Evolutionary conservation across 2,888 invertebrate species (phyloP).

Genomic region (Dasysyrphus albostriatus): DNA sequence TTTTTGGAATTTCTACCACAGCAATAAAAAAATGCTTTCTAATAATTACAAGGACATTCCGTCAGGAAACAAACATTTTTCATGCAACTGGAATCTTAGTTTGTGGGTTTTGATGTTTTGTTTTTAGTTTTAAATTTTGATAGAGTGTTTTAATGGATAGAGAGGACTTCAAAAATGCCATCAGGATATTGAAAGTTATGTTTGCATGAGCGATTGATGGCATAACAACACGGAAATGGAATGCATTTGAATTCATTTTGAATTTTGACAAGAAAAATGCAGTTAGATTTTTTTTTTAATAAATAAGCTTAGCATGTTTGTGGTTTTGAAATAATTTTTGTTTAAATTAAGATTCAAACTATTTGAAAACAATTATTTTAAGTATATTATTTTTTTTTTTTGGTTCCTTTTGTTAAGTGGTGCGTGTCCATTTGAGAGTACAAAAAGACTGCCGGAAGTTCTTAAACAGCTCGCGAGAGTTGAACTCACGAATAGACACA

Average conservation of each 20-base stretch:
- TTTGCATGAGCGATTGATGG: background rate
- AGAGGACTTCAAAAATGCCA: no score
- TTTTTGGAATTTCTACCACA: slow-evolving; percentile 25
- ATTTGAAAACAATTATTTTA: background rate
- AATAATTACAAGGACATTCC: slow-evolving; percentile 51
- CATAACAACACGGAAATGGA: slow-evolving; percentile 1
- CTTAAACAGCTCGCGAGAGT: no score
- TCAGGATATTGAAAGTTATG: background rate
- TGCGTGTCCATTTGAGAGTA: no score
- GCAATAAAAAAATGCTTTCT: slow-evolving; percentile 28
- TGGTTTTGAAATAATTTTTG: background rate
- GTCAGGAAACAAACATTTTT: slow-evolving; percentile 1
- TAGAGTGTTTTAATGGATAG: slow-evolving; percentile 5
- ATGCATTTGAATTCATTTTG: slow-evolving; percentile 24
- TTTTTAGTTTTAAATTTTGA: background rate
- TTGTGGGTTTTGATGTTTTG: background rate
- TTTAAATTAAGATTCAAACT: background rate
- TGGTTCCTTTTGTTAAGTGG: no score
- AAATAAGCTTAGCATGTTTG: background rate
- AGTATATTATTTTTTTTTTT: no score
- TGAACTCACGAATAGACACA: no score
- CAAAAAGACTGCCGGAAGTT: no score
- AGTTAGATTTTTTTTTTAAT: background rate
- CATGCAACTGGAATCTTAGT: background rate
- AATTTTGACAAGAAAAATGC: background rate